Conservation (phyloP, 2,113 vertebrate species). For the Turdus rufiventris region DNA sequence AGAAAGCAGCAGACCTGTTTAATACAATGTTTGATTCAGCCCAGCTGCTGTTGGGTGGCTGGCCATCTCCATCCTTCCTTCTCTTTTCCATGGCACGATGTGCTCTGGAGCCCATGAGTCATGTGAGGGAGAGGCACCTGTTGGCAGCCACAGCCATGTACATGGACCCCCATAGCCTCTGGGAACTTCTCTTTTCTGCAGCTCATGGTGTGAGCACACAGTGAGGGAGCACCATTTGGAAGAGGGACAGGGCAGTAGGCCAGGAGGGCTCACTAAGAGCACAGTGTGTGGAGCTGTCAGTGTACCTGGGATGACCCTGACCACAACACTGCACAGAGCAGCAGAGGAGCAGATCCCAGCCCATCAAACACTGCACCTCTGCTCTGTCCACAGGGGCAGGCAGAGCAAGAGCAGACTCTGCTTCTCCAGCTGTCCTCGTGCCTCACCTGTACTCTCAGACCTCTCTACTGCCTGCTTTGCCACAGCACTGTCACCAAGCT, state of each 20-base stretch:
- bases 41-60: not conserved
- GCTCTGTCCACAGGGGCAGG: not conserved
- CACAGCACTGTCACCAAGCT: not conserved
- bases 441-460: not conserved
- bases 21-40: not conserved
- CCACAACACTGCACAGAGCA: accelerated
- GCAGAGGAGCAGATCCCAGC: not conserved
- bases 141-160: accelerated
- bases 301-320: not conserved
- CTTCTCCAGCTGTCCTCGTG: not conserved
- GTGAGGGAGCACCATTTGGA: accelerated
- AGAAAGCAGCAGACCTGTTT: not conserved
- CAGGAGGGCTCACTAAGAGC: not conserved
- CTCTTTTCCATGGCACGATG: not conserved
- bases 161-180: accelerated
- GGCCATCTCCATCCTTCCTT: not conserved
- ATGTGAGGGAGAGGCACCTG: not conserved
- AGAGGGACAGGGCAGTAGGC: not conserved
- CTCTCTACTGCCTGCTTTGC: not conserved
- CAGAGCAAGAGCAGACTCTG: not conserved
- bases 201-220: not conserved
- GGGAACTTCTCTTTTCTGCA: not conserved
- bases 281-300: not conserved
- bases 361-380: not conserved
- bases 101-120: not conserved